Conservation (phyloP, 1,140 invertebrate genomes). For the Sycobia sp. region DNA sequence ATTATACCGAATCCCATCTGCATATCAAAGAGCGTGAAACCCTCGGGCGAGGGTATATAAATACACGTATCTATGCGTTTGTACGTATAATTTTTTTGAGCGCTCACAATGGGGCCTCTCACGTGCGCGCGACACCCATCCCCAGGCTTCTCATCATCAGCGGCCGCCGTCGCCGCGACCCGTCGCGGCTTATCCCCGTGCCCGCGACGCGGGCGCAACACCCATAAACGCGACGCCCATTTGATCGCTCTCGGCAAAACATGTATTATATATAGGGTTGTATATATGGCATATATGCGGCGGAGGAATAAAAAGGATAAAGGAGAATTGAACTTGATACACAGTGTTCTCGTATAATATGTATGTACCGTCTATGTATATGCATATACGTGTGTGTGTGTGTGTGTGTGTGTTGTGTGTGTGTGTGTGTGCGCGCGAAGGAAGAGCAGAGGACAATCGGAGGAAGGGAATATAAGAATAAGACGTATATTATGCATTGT, state of each 20-base stretch:
- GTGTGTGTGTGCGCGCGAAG: neutral
- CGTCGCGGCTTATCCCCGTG: too few relatives aligned
- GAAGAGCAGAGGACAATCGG: neutral
- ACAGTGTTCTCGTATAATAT: slow-evolving; percentile 12
- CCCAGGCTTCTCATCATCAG: neutral
- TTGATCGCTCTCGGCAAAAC: slow-evolving; percentile 28
- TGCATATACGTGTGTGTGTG: too few relatives aligned
- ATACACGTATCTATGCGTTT: too few relatives aligned
- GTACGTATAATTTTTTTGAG: slow-evolving; percentile 15
- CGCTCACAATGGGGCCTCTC: neutral
- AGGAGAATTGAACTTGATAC: slow-evolving; percentile 11
- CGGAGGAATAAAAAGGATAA: neutral
- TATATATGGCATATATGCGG: neutral
- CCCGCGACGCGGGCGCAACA: neutral
- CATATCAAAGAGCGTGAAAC: slow-evolving; percentile 16
- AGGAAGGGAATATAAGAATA: neutral
- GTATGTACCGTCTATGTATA: too few relatives aligned
- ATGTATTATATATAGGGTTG: neutral
- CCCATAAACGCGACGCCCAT: slow-evolving; percentile 3
- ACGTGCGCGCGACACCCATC: neutral
- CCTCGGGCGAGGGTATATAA: too few relatives aligned
- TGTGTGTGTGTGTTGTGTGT: too few relatives aligned
- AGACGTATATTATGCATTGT: too few relatives aligned
- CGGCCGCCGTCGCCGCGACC: too few relatives aligned
- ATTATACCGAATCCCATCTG: slow-evolving; percentile 26